Evolutionary conservation across 2,888 invertebrate genomes (phyloP).

Genomic region (Caenorhabditis virilis): DNA sequence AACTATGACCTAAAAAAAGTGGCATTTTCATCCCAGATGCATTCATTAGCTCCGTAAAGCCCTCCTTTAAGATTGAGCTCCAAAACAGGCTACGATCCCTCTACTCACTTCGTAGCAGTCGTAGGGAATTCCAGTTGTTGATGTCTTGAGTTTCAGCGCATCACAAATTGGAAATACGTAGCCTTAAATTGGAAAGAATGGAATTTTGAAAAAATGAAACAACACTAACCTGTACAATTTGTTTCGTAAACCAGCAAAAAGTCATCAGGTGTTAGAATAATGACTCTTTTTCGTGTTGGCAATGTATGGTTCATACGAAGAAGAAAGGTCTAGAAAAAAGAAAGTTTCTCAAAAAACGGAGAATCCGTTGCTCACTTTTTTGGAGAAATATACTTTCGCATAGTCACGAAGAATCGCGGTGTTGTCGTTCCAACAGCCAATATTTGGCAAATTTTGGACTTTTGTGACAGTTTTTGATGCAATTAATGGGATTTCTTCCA

Average conservation of each 20-base stretch:
- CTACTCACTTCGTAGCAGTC: background rate
- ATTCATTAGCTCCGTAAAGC: too few species aligned
- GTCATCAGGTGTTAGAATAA: slow-evolving; percentile 17
- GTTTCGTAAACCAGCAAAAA: slow-evolving; percentile 28
- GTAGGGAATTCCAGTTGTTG: background rate
- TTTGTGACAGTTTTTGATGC: slow-evolving; percentile 33
- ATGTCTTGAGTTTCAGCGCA: slow-evolving; percentile 18
- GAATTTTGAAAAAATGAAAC: background rate
- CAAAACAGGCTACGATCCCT: too few species aligned
- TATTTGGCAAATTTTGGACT: slow-evolving; percentile 22
- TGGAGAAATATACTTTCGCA: slow-evolving; percentile 15
- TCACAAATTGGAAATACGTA: background rate
- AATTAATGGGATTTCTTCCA: too few species aligned
- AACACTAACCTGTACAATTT: slow-evolving; percentile 38
- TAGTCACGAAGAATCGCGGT: slow-evolving; percentile 17
- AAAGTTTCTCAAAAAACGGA: too few species aligned
- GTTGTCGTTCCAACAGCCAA: slow-evolving; percentile 17
- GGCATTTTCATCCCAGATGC: too few species aligned
- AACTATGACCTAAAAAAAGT: too few species aligned
- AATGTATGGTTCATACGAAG: slow-evolving; percentile 14
- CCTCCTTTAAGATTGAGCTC: too few species aligned
- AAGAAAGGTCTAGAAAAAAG: too few species aligned
- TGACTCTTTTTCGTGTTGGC: slow-evolving; percentile 19
- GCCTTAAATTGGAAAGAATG: background rate
- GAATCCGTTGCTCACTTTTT: slow-evolving; percentile 2